These are phyloP conservation scores for Gambusia holbrooki DNA, from an alignment of 2,113 vertebrate genomes.

Conservation along the genomic window DNA sequence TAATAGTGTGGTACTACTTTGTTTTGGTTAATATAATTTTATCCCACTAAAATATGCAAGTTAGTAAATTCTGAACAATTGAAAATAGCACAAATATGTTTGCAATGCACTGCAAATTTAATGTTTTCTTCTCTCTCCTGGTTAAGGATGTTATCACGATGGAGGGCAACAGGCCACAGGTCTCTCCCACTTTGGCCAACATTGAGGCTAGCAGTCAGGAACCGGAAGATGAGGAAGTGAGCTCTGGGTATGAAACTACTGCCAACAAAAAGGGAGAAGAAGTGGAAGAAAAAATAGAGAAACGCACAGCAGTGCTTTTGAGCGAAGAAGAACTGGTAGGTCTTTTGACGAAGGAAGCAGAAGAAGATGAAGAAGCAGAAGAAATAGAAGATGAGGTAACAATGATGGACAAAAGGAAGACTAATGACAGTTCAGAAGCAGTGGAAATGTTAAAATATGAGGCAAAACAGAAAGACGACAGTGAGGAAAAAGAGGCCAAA, in stretches of 20 bases:
- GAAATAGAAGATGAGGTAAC: slow-evolving; percentile 26
- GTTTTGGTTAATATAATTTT: too few relatives aligned
- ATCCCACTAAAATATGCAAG: neutral
- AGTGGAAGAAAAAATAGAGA: slow-evolving; percentile 26
- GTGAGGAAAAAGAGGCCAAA: neutral
- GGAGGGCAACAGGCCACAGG: slow-evolving; percentile 52
- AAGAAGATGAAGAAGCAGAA: slow-evolving; percentile 57
- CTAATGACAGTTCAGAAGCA: slow-evolving; percentile 8
- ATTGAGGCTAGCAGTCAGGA: slow-evolving; percentile 68
- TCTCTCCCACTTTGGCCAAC: slow-evolving; percentile 65
- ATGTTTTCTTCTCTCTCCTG: neutral
- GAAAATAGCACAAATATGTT: neutral
- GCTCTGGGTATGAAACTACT: slow-evolving; percentile 51
- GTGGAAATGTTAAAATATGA: slow-evolving; percentile 9
- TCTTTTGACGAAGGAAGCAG: slow-evolving; percentile 67
- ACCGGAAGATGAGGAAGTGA: slow-evolving; percentile 67
- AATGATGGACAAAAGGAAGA: slow-evolving; percentile 9
- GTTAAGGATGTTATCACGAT: slow-evolving; percentile 55
- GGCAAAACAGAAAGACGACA: slow-evolving; percentile 10
- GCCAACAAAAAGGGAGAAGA: slow-evolving; percentile 34
- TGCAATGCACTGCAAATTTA: neutral
- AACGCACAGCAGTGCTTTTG: slow-evolving; percentile 66
- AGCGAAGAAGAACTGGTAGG: slow-evolving; percentile 73
- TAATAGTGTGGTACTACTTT: too few relatives aligned
- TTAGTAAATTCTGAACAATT: neutral